Evolutionary conservation across 2,113 vertebrate genomes (phyloP), one percentile per base, ranked within the genome.

Genomic region (Dunckerocampus dactyliophorus): DNA sequence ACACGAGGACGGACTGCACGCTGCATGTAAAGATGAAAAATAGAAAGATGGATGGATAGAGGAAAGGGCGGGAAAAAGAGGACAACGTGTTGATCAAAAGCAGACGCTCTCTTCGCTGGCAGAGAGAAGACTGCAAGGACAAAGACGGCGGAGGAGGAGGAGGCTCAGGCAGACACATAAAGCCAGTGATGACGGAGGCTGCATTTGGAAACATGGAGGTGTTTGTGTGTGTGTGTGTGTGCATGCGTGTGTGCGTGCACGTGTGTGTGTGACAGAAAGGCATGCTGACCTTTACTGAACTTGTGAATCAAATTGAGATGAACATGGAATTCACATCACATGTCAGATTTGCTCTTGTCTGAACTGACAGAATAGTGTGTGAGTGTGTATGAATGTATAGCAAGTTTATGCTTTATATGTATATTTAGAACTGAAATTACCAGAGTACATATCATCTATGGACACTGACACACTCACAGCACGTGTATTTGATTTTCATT

Each of bases 221-320:
- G 46, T 47, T 16, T 51, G 39, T 42, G 55, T 22, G 52, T 3
- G 34, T 21, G 34, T n/a, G n/a, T 39, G n/a, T 34, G 52, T 54
- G 24, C 6, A 24, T 11, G 28, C 5, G 16, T 31, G 14, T 34
- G 51, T 10, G 19, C 46, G 42, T 11, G 42, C 22, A 14, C 16
- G 31, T n/a, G 17, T 19, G 34, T 19, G 52, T 19, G 17, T 31
- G 52, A 37, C 42, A 34, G 46, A 28, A 47, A 55, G 52, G 43
- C 4, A 19, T 12, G 22, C 9, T 83, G 80, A 83, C 80, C 79
- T 85, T 85, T 69, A 74, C 62, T 77, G 70, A 83, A 85, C 76
- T 69, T 78, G 58, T 56, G 47, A 75, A 82, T 81, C 70, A 65
- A 82, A 83, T 62, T 71, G 63, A 79, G 69, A 50, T 58, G 58